Evolutionary conservation across 2,113 vertebrate genomes (phyloP).

Genomic region (Larimichthys crocea): DNA sequence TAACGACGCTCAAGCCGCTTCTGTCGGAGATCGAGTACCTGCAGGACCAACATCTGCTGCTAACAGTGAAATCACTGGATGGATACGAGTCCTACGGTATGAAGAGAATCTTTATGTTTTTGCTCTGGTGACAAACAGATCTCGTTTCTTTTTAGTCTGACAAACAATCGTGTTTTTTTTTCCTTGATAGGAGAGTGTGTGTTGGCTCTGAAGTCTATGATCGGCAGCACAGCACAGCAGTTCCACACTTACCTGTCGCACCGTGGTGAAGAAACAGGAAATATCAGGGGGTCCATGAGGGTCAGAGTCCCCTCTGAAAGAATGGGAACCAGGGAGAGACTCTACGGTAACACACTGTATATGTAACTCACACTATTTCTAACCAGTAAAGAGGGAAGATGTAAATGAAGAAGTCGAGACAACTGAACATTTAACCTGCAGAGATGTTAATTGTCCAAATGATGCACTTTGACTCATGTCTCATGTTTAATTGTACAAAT

Average conservation of each 20-base stretch:
- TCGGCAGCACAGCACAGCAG: conserved; percentile 96
- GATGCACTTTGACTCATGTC: neutral
- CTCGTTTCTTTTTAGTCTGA: neutral
- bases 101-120: neutral
- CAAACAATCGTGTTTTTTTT: neutral
- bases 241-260: conserved; percentile 97
- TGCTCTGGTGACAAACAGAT: neutral
- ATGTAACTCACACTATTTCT: neutral
- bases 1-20: conserved; percentile 96
- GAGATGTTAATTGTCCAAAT: neutral
- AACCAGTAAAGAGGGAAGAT: neutral
- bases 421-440: neutral
- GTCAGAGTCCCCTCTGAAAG: conserved; percentile 94
- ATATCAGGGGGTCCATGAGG: conserved; percentile 97
- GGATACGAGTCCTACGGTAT: conserved; percentile 96
- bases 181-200: conserved; percentile 91
- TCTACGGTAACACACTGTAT: conserved; percentile 87
- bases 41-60: conserved; percentile 96
- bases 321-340: conserved; percentile 93
- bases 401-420: neutral
- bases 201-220: conserved; percentile 97
- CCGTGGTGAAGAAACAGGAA: conserved; percentile 95
- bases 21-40: conserved; percentile 97
- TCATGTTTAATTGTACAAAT: neutral
- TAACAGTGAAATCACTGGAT: conserved; percentile 96